phyloP scores from a whole-genome alignment of 2,888 invertebrate species.

The Drosophila rubida region DNA sequence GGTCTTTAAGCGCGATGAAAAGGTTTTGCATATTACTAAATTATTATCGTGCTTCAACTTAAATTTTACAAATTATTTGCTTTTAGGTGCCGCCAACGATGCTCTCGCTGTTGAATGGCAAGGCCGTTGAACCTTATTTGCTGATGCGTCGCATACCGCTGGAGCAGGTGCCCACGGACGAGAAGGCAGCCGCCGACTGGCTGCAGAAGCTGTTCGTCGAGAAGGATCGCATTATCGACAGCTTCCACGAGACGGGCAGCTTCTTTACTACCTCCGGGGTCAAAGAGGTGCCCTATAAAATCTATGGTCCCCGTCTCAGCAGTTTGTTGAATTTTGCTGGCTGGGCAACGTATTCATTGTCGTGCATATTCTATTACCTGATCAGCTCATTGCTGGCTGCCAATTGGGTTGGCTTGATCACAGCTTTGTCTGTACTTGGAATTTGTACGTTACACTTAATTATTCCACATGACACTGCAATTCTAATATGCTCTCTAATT shows the following conservation, averaged over 20 bases:
- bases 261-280: slow-evolving; percentile 92
- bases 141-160: slow-evolving; percentile 93
- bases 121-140: slow-evolving; percentile 90
- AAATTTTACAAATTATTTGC: neutral
- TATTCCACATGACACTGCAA: neutral
- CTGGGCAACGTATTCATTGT: slow-evolving; percentile 86
- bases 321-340: slow-evolving; percentile 89
- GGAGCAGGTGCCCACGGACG: slow-evolving; percentile 90
- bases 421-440: slow-evolving; percentile 86
- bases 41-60: neutral
- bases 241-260: slow-evolving; percentile 87
- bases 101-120: slow-evolving; percentile 90
- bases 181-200: slow-evolving; percentile 91
- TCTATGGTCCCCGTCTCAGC: slow-evolving; percentile 87
- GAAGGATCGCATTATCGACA: slow-evolving; percentile 88
- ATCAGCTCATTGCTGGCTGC: slow-evolving; percentile 82
- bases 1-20: slow-evolving; percentile 88
- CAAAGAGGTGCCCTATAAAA: slow-evolving; percentile 87
- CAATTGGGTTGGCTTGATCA: slow-evolving; percentile 85
- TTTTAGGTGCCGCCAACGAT: slow-evolving; percentile 90
- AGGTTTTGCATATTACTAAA: slow-evolving; percentile 82
- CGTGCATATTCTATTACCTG: slow-evolving; percentile 78
- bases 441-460: slow-evolving; percentile 90
- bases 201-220: slow-evolving; percentile 92
- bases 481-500: slow-evolving; percentile 1